Conservation (phyloP, 2,113 vertebrate genomes). For the Polypterus senegalus region DNA sequence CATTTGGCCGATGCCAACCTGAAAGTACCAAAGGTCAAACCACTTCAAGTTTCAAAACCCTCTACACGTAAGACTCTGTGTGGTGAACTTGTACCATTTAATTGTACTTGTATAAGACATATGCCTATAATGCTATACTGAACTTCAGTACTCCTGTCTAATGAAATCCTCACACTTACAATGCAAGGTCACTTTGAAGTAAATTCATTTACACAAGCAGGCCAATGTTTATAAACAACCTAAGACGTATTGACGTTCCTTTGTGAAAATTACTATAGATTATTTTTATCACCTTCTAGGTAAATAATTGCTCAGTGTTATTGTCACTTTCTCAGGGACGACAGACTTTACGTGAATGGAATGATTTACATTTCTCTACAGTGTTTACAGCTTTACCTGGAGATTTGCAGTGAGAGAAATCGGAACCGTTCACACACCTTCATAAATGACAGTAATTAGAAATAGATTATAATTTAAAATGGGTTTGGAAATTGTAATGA, state of each 20-base stretch:
- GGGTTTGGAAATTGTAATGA: not conserved
- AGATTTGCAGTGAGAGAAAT: not conserved
- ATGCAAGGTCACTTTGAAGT: constrained; percentile 8
- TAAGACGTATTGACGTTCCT: not conserved
- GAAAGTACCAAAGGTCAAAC: too few species aligned
- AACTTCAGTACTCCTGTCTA: not conserved
- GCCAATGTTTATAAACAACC: not conserved
- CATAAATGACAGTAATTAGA: not conserved
- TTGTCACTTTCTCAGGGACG: not conserved
- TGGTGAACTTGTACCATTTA: not conserved
- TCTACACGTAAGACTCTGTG: too few species aligned
- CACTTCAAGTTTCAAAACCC: too few species aligned
- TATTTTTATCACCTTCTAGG: not conserved
- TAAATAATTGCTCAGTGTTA: constrained; percentile 1
- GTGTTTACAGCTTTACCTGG: not conserved
- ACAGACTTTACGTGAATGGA: not conserved
- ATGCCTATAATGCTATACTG: not conserved
- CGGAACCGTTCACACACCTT: not conserved
- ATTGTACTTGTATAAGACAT: not conserved
- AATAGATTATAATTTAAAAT: not conserved
- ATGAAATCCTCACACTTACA: not conserved
- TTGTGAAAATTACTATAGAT: not conserved
- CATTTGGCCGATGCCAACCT: too few species aligned
- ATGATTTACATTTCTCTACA: not conserved
- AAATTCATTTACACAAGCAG: not conserved